A percentile compares a stretch with the other conserved stretches of the same genome.
These are phyloP conservation scores for Cyprinodon tularosa DNA, from an alignment of 2,113 vertebrate species.

Conservation along the genomic window DNA sequence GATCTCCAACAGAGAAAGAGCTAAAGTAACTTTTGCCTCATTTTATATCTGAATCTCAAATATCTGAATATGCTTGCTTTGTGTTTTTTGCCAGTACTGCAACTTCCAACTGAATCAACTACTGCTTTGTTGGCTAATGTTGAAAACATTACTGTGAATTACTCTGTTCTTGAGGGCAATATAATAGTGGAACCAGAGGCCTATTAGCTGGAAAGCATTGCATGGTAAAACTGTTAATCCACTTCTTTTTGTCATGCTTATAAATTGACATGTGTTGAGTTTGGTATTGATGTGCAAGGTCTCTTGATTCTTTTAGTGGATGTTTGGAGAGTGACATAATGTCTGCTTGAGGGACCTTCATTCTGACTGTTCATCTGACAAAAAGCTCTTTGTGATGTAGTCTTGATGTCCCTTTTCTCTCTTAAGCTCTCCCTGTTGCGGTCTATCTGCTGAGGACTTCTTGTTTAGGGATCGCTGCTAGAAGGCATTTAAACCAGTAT, in stretches of 20 bases:
- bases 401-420: constrained; percentile 8
- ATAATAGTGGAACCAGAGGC: constrained; percentile 55
- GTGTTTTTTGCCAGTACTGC: constrained; percentile 42
- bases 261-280: constrained; percentile 51
- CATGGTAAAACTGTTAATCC: constrained; percentile 62
- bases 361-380: constrained; percentile 63
- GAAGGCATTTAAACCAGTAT: constrained; percentile 33
- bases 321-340: constrained; percentile 51
- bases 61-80: constrained; percentile 53
- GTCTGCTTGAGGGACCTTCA: constrained; percentile 49
- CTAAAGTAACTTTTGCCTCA: constrained; percentile 16
- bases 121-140: constrained; percentile 56
- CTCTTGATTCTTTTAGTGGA: constrained; percentile 59
- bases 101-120: constrained; percentile 56
- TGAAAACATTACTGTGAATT: constrained; percentile 38
- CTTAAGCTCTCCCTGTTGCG: constrained; percentile 25
- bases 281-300: constrained; percentile 42
- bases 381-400: constrained; percentile 52
- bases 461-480: constrained; percentile 34
- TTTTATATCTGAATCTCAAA: constrained; percentile 44
- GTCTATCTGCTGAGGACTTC: constrained; percentile 32
- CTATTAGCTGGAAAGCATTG: constrained; percentile 60
- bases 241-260: constrained; percentile 15
- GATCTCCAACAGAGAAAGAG: constrained; percentile 8
- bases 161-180: constrained; percentile 50